phyloP scores from a whole-genome alignment of 2,888 invertebrate genomes.

The Drosophila phalerata region DNA sequence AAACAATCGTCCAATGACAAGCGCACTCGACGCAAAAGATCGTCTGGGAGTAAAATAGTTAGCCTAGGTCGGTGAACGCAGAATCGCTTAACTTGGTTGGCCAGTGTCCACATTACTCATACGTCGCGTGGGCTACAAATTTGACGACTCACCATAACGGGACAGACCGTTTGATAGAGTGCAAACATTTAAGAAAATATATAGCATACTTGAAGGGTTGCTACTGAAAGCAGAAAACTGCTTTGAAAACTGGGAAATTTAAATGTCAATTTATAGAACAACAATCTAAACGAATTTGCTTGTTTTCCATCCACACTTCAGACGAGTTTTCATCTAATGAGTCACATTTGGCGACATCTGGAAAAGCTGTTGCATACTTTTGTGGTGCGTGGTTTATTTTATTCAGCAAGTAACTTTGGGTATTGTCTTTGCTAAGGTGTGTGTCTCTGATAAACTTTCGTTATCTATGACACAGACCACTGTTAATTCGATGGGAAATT shows the following conservation, averaged over 20 bases:
- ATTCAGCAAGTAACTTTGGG: background rate
- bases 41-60: constrained; percentile 22
- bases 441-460: background rate
- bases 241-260: background rate
- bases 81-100: background rate
- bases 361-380: background rate
- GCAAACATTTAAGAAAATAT: background rate
- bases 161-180: background rate
- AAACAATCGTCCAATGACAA: constrained; percentile 15
- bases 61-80: constrained; percentile 17
- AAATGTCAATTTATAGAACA: background rate
- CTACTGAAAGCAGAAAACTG: constrained; percentile 6
- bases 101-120: constrained; percentile 38
- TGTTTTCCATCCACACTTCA: background rate
- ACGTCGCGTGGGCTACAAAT: constrained; percentile 36
- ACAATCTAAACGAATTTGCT: background rate
- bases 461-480: background rate
- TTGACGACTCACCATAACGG: background rate
- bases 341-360: no score
- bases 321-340: background rate
- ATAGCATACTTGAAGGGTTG: constrained; percentile 4
- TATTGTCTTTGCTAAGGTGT: background rate
- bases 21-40: background rate
- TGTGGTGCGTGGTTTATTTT: background rate
- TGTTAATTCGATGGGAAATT: constrained; percentile 1